These are phyloP conservation scores for Selenia dentaria DNA, from an alignment of 2,888 invertebrate species.

Conservation along the genomic window DNA sequence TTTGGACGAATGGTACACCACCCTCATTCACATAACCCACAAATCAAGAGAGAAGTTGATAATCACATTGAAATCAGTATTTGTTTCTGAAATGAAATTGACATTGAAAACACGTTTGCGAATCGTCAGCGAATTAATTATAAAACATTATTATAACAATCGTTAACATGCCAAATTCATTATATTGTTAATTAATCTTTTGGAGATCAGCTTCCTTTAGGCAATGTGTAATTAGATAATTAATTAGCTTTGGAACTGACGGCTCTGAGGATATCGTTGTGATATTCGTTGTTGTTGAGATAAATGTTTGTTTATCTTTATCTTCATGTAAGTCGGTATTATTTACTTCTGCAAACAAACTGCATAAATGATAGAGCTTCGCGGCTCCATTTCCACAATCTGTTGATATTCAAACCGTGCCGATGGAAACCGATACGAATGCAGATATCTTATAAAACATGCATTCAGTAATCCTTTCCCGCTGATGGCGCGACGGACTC, in stretches of 20 bases:
- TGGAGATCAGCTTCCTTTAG: constrained; percentile 2
- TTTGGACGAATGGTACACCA: no score
- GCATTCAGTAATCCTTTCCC: background rate
- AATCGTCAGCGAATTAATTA: constrained; percentile 10
- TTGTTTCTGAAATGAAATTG: no score
- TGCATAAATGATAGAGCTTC: background rate
- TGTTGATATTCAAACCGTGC: background rate
- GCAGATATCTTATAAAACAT: background rate
- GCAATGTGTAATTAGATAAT: constrained; percentile 10
- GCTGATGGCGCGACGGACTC: background rate
- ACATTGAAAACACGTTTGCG: no score
- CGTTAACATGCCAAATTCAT: constrained; percentile 12
- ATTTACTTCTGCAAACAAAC: no score
- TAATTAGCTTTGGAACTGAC: background rate
- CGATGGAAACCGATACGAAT: background rate
- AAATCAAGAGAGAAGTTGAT: no score
- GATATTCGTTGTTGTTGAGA: no score
- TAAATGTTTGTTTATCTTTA: no score
- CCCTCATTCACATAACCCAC: no score
- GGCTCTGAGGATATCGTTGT: background rate
- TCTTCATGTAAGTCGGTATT: no score
- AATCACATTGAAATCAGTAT: no score
- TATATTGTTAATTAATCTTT: constrained; percentile 12
- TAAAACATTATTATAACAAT: constrained; percentile 11
- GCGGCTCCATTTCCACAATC: background rate